phyloP scores from a whole-genome alignment of 2,888 invertebrate species.

The Drosophila leonis region DNA sequence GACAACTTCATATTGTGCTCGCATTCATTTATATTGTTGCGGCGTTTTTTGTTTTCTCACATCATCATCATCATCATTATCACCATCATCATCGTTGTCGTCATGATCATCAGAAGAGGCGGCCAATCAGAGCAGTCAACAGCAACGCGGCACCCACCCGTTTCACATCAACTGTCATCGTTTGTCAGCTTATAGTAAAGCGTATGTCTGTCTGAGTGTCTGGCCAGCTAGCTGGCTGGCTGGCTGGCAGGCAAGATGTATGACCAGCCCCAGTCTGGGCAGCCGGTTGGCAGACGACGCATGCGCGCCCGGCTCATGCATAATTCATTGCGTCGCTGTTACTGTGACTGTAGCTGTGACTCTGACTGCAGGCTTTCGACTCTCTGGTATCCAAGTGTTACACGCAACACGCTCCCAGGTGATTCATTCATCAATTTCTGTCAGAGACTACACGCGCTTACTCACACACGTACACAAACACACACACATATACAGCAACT shows the following conservation, averaged over 20 bases:
- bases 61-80: constrained; percentile 23
- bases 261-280: constrained; percentile 64
- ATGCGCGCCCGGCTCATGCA: constrained; percentile 67
- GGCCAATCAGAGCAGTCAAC: constrained; percentile 73
- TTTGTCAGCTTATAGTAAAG: constrained; percentile 84
- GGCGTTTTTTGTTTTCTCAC: constrained; percentile 30
- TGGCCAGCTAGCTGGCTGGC: constrained; percentile 15
- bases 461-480: constrained; percentile 44
- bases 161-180: constrained; percentile 84
- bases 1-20: constrained; percentile 76
- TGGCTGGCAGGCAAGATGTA: constrained; percentile 63
- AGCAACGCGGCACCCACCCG: constrained; percentile 70
- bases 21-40: constrained; percentile 67
- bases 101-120: constrained; percentile 51
- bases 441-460: constrained; percentile 74
- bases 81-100: constrained; percentile 9
- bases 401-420: constrained; percentile 79
- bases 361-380: constrained; percentile 53
- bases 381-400: constrained; percentile 65
- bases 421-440: constrained; percentile 82
- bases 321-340: constrained; percentile 73
- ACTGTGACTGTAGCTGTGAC: constrained; percentile 17
- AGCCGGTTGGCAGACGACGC: constrained; percentile 57
- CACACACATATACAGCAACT: background rate
- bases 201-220: constrained; percentile 43